phyloP scores from a whole-genome alignment of 2,113 vertebrate genomes.

The Petrocephalus zakoni region DNA sequence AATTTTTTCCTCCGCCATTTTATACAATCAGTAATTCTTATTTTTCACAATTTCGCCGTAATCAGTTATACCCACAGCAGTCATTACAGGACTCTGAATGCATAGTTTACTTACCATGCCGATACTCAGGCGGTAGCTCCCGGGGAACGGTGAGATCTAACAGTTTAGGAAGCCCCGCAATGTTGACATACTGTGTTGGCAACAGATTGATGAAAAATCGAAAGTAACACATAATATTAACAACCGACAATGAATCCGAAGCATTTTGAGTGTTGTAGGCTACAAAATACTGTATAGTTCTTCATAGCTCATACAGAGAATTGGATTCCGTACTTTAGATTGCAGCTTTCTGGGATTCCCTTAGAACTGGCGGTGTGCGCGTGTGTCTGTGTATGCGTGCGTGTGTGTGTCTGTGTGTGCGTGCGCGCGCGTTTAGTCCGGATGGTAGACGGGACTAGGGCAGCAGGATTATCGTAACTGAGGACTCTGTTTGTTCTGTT shows the following conservation, averaged over 20 bases:
- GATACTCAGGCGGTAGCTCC: neutral
- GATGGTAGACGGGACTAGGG: neutral
- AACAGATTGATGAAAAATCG: neutral
- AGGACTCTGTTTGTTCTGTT: neutral
- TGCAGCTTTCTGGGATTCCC: neutral
- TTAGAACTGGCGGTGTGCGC: neutral
- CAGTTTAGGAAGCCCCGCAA: neutral
- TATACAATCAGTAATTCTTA: neutral
- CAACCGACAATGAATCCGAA: neutral
- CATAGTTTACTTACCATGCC: neutral
- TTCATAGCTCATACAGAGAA: neutral
- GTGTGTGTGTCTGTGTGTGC: neutral
- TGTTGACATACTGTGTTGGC: neutral
- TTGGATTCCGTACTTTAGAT: neutral
- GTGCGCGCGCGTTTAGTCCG: too few relatives aligned
- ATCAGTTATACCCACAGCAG: neutral
- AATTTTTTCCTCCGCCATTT: constrained; percentile 9
- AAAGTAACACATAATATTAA: neutral
- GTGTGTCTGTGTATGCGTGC: too few relatives aligned
- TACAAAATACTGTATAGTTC: neutral
- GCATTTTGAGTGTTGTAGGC: neutral
- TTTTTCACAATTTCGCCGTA: neutral
- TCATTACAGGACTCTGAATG: neutral
- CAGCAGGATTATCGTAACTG: neutral
- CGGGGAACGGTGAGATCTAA: neutral